phyloP scores from a whole-genome alignment of 2,888 invertebrate genomes.

The Hymenopus coronatus region DNA sequence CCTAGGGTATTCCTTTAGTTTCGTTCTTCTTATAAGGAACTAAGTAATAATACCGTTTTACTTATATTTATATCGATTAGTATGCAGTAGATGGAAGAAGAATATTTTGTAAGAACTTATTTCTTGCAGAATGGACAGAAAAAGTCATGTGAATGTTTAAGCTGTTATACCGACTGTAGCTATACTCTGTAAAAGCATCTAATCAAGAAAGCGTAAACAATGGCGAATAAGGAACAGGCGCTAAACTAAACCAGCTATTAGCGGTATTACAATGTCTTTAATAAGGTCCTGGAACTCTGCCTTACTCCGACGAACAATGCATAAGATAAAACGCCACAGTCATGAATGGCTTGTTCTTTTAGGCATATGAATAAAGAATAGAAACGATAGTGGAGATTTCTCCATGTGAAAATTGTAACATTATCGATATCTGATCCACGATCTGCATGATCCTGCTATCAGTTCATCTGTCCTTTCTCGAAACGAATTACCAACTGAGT shows the following conservation, averaged over 20 bases:
- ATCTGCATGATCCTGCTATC: not conserved
- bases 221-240: not conserved
- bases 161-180: no score
- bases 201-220: not conserved
- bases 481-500: not conserved
- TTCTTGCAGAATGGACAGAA: no score
- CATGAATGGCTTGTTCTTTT: not conserved
- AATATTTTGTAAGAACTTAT: no score
- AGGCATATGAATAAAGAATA: not conserved
- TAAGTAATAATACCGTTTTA: no score
- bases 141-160: no score
- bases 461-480: not conserved
- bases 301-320: not conserved
- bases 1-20: no score
- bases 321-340: no score
- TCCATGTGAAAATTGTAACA: not conserved
- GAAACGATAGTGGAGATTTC: not conserved
- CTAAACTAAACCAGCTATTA: not conserved
- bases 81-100: no score
- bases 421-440: not conserved
- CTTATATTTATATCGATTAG: no score
- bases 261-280: not conserved
- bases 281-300: not conserved
- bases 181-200: no score
- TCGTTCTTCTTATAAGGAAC: no score